Conservation (phyloP, 1,140 invertebrate species). For the Sycophaga agraensis region DNA sequence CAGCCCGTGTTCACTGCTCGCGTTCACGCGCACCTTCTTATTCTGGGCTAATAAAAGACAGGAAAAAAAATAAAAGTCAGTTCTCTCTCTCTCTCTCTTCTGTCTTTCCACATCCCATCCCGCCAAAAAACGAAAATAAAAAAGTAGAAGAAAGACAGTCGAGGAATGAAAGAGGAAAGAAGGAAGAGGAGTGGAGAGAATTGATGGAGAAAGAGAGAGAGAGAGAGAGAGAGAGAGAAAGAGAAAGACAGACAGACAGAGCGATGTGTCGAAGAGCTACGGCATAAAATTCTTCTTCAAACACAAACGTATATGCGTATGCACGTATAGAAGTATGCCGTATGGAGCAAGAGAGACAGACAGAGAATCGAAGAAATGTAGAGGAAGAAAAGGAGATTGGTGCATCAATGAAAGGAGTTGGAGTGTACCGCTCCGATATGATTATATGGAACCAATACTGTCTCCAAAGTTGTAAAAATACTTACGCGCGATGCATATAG, state of each 20-base stretch:
- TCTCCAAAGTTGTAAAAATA: no score
- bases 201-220: constrained; percentile 9
- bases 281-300: constrained; percentile 16
- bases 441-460: constrained; percentile 28
- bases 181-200: background rate
- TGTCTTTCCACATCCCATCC: background rate
- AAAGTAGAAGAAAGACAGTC: constrained; percentile 4
- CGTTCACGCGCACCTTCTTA: background rate
- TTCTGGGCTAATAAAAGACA: constrained; percentile 20
- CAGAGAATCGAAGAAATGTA: background rate
- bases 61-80: constrained; percentile 9
- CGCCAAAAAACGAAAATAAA: constrained; percentile 7
- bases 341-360: background rate
- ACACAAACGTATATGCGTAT: background rate
- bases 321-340: background rate
- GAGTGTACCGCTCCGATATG: constrained; percentile 29
- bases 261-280: constrained; percentile 13
- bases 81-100: background rate
- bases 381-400: constrained; percentile 2
- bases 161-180: constrained; percentile 15
- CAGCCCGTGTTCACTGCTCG: no score
- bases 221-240: no score
- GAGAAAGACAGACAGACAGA: no score
- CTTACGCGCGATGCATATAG: constrained; percentile 16
- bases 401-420: constrained; percentile 21